Evolutionary conservation across 2,113 vertebrate genomes (phyloP).

Genomic region (Boleophthalmus pectinirostris): DNA sequence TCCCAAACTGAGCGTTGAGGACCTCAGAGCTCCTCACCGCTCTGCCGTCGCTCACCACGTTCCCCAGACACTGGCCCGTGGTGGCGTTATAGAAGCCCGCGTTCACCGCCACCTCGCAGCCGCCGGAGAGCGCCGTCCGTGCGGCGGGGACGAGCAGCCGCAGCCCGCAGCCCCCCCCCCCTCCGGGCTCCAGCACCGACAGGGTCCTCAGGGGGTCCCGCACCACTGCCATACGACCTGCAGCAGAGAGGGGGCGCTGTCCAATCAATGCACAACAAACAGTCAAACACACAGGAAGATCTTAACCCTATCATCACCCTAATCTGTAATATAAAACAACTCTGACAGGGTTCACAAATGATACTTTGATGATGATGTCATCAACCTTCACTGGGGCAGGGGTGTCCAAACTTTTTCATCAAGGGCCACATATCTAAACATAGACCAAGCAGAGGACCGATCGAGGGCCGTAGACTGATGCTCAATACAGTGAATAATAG

Average conservation of each 20-base stretch:
- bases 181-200: slow-evolving; percentile 88
- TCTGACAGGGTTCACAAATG: too few relatives aligned
- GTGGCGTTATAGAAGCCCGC: slow-evolving; percentile 84
- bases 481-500: too few relatives aligned
- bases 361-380: too few relatives aligned
- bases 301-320: too few relatives aligned
- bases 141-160: slow-evolving; percentile 71
- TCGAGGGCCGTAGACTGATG: too few relatives aligned
- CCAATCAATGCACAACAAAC: too few relatives aligned
- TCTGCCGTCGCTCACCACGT: slow-evolving; percentile 85
- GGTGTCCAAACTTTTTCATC: too few relatives aligned
- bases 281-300: too few relatives aligned
- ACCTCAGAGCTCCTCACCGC: slow-evolving; percentile 79
- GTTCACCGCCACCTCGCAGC: slow-evolving; percentile 88
- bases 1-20: slow-evolving; percentile 94
- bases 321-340: too few relatives aligned
- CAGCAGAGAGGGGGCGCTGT: background rate
- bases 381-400: too few relatives aligned
- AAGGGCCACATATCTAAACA: too few relatives aligned
- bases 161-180: slow-evolving; percentile 77
- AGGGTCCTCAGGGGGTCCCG: slow-evolving; percentile 81
- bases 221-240: slow-evolving; percentile 83
- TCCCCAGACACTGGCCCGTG: slow-evolving; percentile 80
- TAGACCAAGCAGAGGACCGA: too few relatives aligned
- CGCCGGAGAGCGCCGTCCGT: slow-evolving; percentile 70